phyloP scores from a whole-genome alignment of 2,113 vertebrate genomes.

The Pachycephala philippinensis region DNA sequence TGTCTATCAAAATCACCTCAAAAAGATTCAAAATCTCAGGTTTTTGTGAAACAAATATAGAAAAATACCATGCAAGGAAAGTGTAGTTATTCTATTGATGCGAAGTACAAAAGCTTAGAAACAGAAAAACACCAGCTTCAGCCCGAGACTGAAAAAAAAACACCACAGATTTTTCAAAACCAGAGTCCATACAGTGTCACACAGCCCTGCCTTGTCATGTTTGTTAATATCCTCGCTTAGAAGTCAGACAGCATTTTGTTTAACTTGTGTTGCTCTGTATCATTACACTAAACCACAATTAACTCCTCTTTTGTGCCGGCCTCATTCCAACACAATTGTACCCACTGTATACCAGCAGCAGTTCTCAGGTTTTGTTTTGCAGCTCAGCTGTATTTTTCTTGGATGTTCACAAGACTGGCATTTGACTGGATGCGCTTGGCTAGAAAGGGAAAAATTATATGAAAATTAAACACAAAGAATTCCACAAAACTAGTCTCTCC shows the following conservation, averaged over 20 bases:
- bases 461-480: conserved; percentile 55
- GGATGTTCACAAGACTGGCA: conserved; percentile 86
- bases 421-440: conserved; percentile 90
- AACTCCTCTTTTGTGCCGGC: conserved; percentile 67
- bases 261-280: conserved; percentile 62
- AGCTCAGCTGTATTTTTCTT: conserved; percentile 90
- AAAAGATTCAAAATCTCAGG: not conserved
- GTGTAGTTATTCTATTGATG: not conserved
- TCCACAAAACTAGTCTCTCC: conserved; percentile 17
- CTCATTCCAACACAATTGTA: conserved; percentile 66
- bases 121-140: conserved; percentile 31
- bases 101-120: conserved; percentile 49
- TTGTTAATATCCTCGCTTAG: conserved; percentile 58
- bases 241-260: conserved; percentile 66
- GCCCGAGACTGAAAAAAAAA: not conserved
- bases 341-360: conserved; percentile 59
- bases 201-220: conserved; percentile 53
- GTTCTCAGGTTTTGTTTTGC: conserved; percentile 55
- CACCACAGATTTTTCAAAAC: conserved; percentile 42
- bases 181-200: conserved; percentile 42
- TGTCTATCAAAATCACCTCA: not conserved
- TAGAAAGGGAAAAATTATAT: conserved; percentile 72
- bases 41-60: not conserved
- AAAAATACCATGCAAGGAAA: not conserved
- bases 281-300: conserved; percentile 65